Base-by-base conservation (phyloP, 2,797 vertebrate genomes). In the Apodemus agrarius region DNA sequence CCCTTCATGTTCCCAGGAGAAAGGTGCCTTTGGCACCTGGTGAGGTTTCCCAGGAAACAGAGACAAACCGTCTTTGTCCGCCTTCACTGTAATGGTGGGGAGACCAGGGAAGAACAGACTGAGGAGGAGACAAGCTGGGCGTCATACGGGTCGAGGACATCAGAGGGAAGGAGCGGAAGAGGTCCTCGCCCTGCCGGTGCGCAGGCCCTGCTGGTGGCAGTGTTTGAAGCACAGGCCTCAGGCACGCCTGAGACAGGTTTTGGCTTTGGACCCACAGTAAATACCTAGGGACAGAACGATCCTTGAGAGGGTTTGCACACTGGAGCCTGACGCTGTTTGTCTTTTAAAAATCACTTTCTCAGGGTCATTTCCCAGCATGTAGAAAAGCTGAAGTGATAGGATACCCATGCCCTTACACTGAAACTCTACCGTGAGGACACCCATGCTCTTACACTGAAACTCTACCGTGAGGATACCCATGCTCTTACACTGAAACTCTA, bases 141-240 rank as follows among this genome's bases (percentile, higher is more conserved):
- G 49, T 46, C 24, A 21, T 43, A 12, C 65, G 37, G 81, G 54
- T 43, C 34, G 34, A 1, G 4, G 40, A 12, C 8, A n/a, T 61
- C 67, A 37, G 49, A n/a, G 49, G 22, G 40, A 65, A 76, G 40
- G 52, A 61, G 37, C 54, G 7, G 0, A 37, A 2, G 2, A 8
- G 43, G 54, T 29, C 4, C 5, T 31, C 14, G 6, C 54, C 13
- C 19, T 31, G 13, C 34, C 43, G 0, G 12, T 3, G 0, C 0
- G 31, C 37, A 16, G 21, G 54, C 19, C 69, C 17, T 21, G 46
- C 22, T 52, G 37, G 37, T 37, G 21, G 12, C 8, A 2, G 74
- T 40, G 79, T 43, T 90, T 54, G 9, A 10, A 40, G 17, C 26
- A 4, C n/a, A 21, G 29, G 59, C 22, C 26, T 29, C 72, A 63